A percentile compares a stretch with the other conserved stretches of the same genome.
Evolutionary conservation across 2,113 vertebrate species (phyloP).

Genomic region (Chionis minor): DNA sequence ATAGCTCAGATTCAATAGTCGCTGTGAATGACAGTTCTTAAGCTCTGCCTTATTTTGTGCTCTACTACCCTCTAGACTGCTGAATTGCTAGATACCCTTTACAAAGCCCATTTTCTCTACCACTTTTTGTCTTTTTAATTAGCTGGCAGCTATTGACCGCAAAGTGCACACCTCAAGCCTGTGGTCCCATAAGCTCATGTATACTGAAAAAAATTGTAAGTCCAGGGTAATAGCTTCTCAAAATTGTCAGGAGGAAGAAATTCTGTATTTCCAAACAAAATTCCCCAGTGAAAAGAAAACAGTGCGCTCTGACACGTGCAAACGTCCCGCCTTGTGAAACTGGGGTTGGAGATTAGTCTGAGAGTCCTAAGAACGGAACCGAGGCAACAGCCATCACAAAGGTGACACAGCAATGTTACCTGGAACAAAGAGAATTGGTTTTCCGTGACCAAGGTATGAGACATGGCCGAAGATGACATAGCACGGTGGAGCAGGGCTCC

Average conservation of each 20-base stretch:
- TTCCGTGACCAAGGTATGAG: not conserved
- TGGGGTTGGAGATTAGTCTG: not conserved
- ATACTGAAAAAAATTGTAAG: not conserved
- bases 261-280: not conserved
- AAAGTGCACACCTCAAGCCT: not conserved
- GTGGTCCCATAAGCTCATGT: not conserved
- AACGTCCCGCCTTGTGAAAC: not conserved
- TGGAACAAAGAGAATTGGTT: not conserved
- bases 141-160: not conserved
- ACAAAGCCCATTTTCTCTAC: not conserved
- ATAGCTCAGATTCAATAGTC: not conserved
- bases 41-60: not conserved
- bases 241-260: not conserved
- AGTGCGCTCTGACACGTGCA: not conserved
- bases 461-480: not conserved
- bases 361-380: not conserved
- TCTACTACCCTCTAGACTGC: fast-evolving
- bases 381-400: not conserved
- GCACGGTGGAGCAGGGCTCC: not conserved
- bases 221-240: not conserved
- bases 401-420: not conserved
- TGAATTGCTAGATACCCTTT: not conserved
- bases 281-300: not conserved
- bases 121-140: not conserved
- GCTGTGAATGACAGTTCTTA: not conserved